Conservation (phyloP, 2,113 vertebrate species). For the Saccopteryx bilineata region DNA sequence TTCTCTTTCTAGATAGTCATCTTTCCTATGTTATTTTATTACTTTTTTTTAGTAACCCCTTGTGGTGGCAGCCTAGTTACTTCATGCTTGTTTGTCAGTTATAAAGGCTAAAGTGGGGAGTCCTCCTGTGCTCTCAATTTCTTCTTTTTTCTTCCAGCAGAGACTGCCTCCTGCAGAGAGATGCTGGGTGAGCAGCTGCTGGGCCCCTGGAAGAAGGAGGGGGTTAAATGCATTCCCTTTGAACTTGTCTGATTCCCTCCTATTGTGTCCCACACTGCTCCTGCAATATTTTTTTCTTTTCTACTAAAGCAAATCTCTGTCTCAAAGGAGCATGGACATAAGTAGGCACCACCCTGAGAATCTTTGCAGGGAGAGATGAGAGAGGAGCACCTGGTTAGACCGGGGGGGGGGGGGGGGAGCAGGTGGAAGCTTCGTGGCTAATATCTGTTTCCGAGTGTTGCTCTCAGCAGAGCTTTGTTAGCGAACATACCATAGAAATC, state of each 20-base stretch:
- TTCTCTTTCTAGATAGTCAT: background rate
- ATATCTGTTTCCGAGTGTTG: background rate
- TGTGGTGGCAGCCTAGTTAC: background rate
- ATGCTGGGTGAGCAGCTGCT: background rate
- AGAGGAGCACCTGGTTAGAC: background rate
- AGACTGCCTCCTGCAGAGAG: background rate
- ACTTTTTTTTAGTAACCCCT: background rate
- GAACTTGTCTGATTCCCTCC: background rate
- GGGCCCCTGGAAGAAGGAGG: background rate
- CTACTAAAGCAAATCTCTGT: background rate
- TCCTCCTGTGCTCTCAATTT: constrained; percentile 39
- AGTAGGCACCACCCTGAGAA: background rate
- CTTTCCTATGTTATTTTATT: background rate
- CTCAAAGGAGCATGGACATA: background rate
- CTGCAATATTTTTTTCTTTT: constrained; percentile 16
- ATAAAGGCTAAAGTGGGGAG: background rate
- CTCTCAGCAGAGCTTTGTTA: background rate
- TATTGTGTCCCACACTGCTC: background rate
- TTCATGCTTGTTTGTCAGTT: background rate
- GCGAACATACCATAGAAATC: background rate
- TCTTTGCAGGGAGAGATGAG: background rate
- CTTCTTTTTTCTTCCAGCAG: background rate
- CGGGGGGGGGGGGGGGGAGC: background rate
- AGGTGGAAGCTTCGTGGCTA: background rate
- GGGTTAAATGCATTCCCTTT: background rate